Evolutionary conservation across 2,113 vertebrate genomes (phyloP).

Genomic region (Nettapus auritus): DNA sequence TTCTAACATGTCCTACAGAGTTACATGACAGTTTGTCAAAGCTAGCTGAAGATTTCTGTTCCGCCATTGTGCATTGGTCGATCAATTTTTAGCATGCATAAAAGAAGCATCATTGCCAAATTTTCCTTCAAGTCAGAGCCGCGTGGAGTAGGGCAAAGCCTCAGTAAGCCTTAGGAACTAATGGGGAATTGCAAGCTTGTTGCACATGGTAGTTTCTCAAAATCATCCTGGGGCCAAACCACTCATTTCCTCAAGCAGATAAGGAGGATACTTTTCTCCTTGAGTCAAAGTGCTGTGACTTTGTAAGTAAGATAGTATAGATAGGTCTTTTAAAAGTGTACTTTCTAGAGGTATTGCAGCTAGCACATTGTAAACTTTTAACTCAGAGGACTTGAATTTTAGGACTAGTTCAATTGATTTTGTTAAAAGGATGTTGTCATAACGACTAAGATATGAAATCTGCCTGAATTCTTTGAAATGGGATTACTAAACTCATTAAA

Average conservation of each 20-base stretch:
- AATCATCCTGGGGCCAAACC: neutral
- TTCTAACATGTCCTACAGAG: neutral
- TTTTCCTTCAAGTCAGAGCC: neutral
- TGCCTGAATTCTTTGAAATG: neutral
- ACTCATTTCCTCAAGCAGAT: slow-evolving; percentile 5
- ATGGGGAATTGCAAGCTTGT: neutral
- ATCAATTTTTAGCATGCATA: neutral
- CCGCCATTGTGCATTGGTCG: neutral
- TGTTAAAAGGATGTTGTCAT: neutral
- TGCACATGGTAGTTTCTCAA: neutral
- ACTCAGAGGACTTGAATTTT: neutral
- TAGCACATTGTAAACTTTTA: neutral
- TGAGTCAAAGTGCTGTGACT: neutral
- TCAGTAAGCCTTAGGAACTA: neutral
- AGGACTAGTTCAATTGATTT: neutral
- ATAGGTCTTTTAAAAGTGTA: neutral
- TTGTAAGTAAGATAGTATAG: neutral
- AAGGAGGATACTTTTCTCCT: neutral
- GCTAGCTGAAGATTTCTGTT: neutral
- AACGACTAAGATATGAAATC: neutral
- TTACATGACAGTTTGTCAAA: neutral
- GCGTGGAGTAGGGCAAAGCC: neutral
- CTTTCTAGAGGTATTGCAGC: neutral
- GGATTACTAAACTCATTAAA: neutral
- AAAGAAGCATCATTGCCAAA: neutral